These are phyloP conservation scores for Chironomus tepperi DNA, from an alignment of 1,140 invertebrate species.

Conservation along the genomic window DNA sequence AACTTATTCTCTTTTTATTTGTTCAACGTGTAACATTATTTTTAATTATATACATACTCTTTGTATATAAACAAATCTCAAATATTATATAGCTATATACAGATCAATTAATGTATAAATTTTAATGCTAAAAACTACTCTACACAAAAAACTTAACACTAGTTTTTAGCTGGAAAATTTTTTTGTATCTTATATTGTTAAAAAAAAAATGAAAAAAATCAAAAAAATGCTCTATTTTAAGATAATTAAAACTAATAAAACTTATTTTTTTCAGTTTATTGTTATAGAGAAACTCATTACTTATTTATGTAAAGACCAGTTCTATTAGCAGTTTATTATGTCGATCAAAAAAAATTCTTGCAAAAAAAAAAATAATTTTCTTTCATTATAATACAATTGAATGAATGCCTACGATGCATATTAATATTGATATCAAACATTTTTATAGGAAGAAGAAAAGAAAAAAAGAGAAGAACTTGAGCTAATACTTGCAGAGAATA, in stretches of 20 bases:
- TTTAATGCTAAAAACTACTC: too few relatives aligned
- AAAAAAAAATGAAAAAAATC: neutral
- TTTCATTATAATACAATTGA: conserved; percentile 30
- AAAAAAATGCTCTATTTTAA: neutral
- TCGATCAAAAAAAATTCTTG: conserved; percentile 28
- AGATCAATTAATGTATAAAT: neutral
- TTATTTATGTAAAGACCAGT: conserved; percentile 27
- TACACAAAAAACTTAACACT: too few relatives aligned
- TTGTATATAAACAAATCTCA: neutral
- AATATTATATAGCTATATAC: neutral
- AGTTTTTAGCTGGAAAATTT: neutral
- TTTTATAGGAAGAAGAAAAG: conserved; percentile 88
- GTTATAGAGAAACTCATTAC: conserved; percentile 33
- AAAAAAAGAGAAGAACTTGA: conserved; percentile 90
- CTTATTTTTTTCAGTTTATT: conserved; percentile 32
- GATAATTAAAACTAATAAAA: neutral
- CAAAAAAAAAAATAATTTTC: conserved; percentile 29
- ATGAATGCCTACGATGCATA: conserved; percentile 24
- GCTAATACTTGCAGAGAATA: conserved; percentile 95
- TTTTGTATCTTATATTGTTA: neutral
- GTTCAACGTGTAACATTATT: neutral
- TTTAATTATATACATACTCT: neutral
- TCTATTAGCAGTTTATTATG: conserved; percentile 31
- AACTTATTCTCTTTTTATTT: neutral
- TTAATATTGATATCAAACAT: conserved; percentile 8